These are phyloP conservation scores for Drosophila hawaiiensis DNA, from an alignment of 2,888 invertebrate species.

Conservation along the genomic window DNA sequence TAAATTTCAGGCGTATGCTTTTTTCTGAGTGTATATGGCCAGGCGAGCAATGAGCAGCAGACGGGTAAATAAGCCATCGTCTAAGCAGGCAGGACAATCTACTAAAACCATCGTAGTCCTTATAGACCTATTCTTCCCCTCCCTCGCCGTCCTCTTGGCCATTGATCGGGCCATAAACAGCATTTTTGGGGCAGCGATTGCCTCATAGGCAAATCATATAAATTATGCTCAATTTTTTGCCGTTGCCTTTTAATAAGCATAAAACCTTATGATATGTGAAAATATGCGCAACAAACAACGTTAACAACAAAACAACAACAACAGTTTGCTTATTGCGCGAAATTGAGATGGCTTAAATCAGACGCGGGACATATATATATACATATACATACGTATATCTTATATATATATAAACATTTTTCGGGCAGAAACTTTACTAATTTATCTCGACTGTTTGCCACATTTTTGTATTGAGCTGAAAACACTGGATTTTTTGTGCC, in stretches of 20 bases:
- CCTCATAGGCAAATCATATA: slow-evolving; percentile 80
- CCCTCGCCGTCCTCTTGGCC: slow-evolving; percentile 31
- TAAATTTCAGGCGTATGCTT: neutral
- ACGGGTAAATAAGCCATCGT: slow-evolving; percentile 72
- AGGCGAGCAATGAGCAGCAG: slow-evolving; percentile 8
- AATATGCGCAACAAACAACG: slow-evolving; percentile 83
- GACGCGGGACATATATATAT: neutral
- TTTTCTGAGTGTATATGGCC: slow-evolving; percentile 2
- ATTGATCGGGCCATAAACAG: slow-evolving; percentile 79
- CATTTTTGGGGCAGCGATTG: slow-evolving; percentile 74
- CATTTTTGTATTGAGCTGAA: neutral
- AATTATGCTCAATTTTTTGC: slow-evolving; percentile 72
- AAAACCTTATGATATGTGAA: slow-evolving; percentile 86
- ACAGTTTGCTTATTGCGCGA: slow-evolving; percentile 13
- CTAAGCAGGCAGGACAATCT: slow-evolving; percentile 61
- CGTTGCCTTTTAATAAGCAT: slow-evolving; percentile 81
- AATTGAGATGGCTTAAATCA: slow-evolving; percentile 4
- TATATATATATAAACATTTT: neutral
- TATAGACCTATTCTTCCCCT: neutral
- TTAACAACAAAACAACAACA: slow-evolving; percentile 41
- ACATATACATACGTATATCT: neutral
- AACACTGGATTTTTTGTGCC: neutral
- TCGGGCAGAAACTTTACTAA: neutral
- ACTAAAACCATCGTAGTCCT: slow-evolving; percentile 60
- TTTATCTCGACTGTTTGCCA: neutral